Base-by-base conservation (phyloP, 2,797 vertebrate species). In the Danionella dracula region DNA sequence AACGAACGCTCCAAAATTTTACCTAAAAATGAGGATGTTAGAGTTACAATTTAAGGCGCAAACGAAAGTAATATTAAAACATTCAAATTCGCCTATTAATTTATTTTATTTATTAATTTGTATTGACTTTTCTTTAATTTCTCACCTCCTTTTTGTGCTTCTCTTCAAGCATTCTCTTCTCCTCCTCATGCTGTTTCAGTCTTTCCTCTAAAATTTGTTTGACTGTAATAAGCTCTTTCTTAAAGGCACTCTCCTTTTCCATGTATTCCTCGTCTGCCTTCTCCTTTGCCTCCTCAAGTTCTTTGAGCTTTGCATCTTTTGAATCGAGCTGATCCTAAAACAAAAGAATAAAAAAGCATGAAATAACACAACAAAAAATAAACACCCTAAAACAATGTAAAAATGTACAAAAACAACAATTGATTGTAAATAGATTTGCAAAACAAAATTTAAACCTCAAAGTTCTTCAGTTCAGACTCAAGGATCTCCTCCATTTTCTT, bases 401-500 rank as follows among this genome's bases (percentile, higher is more conserved):
- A n/a, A n/a, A n/a, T n/a, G n/a, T n/a, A n/a, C n/a, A n/a, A n/a
- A n/a, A n/a, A n/a, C n/a, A n/a, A n/a, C n/a, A n/a, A n/a, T n/a
- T n/a, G n/a, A n/a, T n/a, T n/a, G n/a, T n/a, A n/a, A n/a, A n/a
- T n/a, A n/a, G n/a, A n/a, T n/a, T n/a, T n/a, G n/a, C 6, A 2
- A 19, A 38, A 20, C 13, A 54, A 56, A 1, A 29, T 44, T 35
- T 32, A 60, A 63, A 77, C 75, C 75, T 77, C 75, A 79, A 91
- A 91, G 55, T 78, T 85, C 54, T 89, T 81, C 48, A 88, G 87
- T 67, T 94, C 90, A 48, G 79, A 74, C 34, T 87, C 86, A 2
- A 85, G 66, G 34, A 75, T 68, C 50, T 87, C 83, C 68, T 85
- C 90, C 76, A 91, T 82, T 55, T 79, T 87, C 78, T 78, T 84